Percentiles rank a stretch among this genome's conserved stretches.
Evolutionary conservation across 2,113 vertebrate genomes (phyloP).

Genomic region (Thunnus thynnus): DNA sequence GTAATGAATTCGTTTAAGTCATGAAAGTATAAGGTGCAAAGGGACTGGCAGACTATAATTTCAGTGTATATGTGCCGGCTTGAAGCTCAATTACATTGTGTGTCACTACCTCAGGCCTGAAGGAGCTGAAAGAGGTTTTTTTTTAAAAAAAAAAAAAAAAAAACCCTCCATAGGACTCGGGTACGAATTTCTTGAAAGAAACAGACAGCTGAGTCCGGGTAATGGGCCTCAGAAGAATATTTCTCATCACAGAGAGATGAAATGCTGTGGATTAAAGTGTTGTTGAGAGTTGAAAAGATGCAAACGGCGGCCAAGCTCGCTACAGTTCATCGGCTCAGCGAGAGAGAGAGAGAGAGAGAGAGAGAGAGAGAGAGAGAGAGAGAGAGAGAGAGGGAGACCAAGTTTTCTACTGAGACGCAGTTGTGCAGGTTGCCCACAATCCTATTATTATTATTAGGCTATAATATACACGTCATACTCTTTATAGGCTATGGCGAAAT

Average conservation of each 20-base stretch:
- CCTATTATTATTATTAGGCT: not conserved
- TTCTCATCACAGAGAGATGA: conserved; percentile 55
- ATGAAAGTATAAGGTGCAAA: conserved; percentile 12
- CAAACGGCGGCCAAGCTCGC: not conserved
- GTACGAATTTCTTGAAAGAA: conserved; percentile 26
- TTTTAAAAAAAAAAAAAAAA: not conserved
- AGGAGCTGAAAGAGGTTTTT: conserved; percentile 20
- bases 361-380: not conserved
- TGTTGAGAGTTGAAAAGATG: conserved; percentile 15
- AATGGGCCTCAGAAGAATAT: conserved; percentile 44
- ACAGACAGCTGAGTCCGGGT: conserved; percentile 32
- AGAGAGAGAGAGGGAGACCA: not conserved
- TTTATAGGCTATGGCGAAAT: not conserved
- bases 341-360: not conserved
- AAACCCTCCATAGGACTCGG: conserved; percentile 36
- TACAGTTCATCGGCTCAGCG: not conserved
- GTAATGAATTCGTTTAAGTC: conserved; percentile 34
- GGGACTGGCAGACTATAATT: conserved; percentile 26
- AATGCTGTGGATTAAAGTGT: conserved; percentile 32
- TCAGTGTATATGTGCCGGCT: not conserved
- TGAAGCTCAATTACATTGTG: conserved; percentile 35
- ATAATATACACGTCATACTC: not conserved
- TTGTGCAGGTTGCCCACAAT: not conserved
- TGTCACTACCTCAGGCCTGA: conserved; percentile 11
- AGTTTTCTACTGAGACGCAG: not conserved